Conservation (phyloP, 2,888 invertebrate genomes). For the Caenorhabditis sp. region DNA sequence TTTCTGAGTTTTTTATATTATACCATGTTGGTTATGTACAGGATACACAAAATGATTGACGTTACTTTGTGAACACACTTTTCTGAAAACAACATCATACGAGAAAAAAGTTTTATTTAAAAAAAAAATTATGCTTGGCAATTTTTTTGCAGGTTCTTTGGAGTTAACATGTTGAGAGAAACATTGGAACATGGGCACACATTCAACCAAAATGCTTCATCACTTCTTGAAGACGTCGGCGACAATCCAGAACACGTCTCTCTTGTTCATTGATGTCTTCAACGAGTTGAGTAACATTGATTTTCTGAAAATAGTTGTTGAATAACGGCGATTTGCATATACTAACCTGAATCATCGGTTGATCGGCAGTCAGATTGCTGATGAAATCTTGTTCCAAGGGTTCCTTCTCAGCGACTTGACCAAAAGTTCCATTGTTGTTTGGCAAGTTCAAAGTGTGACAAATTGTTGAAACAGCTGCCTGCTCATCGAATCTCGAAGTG, state of each 20-base stretch:
- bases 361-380: constrained; percentile 28
- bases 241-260: constrained; percentile 85
- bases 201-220: constrained; percentile 71
- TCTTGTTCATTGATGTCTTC: constrained; percentile 75
- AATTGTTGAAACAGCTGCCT: constrained; percentile 37
- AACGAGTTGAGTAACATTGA: constrained; percentile 19
- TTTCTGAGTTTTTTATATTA: too few relatives aligned
- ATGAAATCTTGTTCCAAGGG: constrained; percentile 33
- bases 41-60: too few relatives aligned
- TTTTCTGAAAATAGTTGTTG: constrained; percentile 18
- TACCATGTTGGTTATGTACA: too few relatives aligned
- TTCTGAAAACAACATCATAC: too few relatives aligned
- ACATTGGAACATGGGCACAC: too few relatives aligned
- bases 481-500: constrained; percentile 12
- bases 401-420: constrained; percentile 45
- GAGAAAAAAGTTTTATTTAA: too few relatives aligned
- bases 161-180: too few relatives aligned
- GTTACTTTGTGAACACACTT: too few relatives aligned
- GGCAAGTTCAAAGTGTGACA: constrained; percentile 38
- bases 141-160: too few relatives aligned
- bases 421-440: constrained; percentile 29
- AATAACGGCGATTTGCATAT: too few relatives aligned
- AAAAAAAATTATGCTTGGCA: too few relatives aligned
- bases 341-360: constrained; percentile 44
- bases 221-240: constrained; percentile 85